Evolutionary conservation across 2,888 invertebrate species (phyloP), one percentile per base, ranked within the genome.

Genomic region (Uropetala carovei): DNA sequence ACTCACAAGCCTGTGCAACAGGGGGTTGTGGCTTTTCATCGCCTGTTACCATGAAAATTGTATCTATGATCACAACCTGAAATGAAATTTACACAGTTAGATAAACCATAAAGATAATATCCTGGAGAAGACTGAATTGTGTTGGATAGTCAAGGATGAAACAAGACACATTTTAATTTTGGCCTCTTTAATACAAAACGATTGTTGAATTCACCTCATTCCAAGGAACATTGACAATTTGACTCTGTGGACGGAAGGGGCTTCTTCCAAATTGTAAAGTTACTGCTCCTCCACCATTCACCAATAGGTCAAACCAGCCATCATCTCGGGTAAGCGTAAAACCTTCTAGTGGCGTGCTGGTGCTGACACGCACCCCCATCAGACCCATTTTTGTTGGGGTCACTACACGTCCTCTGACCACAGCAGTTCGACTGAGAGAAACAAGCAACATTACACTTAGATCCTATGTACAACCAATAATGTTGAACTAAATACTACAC

Each of bases 211-310:
- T 93, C 93, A 97, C 97, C 97, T 98, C 98, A 95, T 99, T 99
- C 98, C 99, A 99, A 14, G 99, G 99, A 57, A 99, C 98, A 95
- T 97, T 98, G 30, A 98, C 97, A 93, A 98, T 98, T 94, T 98
- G 97, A 84, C 97, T 97, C 94, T 98, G 98, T 0, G 98, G 97
- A 93, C 98, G 97, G 95, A 99, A 99, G 0, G 98, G 98, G 82
- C 98, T 97, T 93, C 98, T 96, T 92, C 99, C 99, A 94, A 99
- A 99, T 95, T 99, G 98, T 92, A 99, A 95, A 0, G 98, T 99
- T 4, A 99, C 98, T 0, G 99, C 98, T 0, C 99, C 99, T 0
- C 99, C 99, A n/a, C 99, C 99, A 95, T 99, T 99, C 22, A 99
- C 99, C 94, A 99, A 96, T 92, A 99, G 96, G 95, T 99, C 99